Conservation (phyloP, 2,888 invertebrate species). For the Polydrusus cervinus region DNA sequence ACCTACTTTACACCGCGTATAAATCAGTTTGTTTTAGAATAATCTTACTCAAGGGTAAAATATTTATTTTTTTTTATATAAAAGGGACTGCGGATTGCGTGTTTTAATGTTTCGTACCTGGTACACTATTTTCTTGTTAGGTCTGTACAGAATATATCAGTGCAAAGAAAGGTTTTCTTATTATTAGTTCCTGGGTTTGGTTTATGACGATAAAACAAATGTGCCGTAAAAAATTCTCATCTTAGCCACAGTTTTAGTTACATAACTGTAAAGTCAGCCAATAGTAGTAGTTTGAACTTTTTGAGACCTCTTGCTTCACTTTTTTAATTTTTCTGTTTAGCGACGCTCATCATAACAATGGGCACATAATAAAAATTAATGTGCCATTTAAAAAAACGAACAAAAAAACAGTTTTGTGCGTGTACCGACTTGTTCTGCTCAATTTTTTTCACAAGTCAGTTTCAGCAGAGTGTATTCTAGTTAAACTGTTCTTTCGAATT, state of each 20-base stretch:
- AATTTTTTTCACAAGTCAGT: no score
- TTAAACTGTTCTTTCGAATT: background rate
- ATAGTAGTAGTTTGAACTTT: no score
- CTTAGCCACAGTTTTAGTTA: no score
- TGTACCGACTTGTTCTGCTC: no score
- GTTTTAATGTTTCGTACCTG: slow-evolving; percentile 27
- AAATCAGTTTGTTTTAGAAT: slow-evolving; percentile 14
- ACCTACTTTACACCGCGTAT: background rate
- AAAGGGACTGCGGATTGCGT: slow-evolving; percentile 23
- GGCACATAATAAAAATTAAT: no score
- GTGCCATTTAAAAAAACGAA: no score
- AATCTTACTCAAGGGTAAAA: slow-evolving; percentile 6
- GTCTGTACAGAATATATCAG: slow-evolving; percentile 10
- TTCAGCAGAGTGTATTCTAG: background rate
- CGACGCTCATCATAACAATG: no score
- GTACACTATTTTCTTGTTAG: slow-evolving; percentile 28
- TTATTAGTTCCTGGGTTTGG: background rate
- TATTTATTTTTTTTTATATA: slow-evolving; percentile 1
- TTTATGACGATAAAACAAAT: background rate
- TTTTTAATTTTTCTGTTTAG: no score
- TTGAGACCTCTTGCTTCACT: no score
- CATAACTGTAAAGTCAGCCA: no score
- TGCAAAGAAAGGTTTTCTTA: slow-evolving; percentile 4
- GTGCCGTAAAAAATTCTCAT: no score
- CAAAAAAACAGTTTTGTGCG: no score